phyloP scores from a whole-genome alignment of 2,888 invertebrate species.

The Orthonevra nobilis region DNA sequence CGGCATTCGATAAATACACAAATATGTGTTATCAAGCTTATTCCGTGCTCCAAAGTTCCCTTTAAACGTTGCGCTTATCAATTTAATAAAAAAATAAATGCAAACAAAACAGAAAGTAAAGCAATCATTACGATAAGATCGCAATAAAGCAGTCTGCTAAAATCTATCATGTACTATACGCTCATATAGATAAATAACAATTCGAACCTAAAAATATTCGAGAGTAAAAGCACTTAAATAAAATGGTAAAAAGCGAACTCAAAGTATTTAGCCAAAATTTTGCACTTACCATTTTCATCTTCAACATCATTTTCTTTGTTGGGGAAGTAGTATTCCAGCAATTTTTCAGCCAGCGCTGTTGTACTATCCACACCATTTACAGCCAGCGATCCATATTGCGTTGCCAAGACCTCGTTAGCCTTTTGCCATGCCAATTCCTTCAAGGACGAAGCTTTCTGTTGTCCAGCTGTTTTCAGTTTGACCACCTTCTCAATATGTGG shows the following conservation, averaged over 20 bases:
- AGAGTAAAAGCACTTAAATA: no score
- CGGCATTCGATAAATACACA: conserved; percentile 10
- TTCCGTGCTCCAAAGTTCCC: not conserved
- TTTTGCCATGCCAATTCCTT: conserved; percentile 87
- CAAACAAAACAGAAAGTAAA: not conserved
- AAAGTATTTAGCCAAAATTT: no score
- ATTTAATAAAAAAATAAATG: not conserved
- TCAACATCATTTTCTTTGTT: conserved; percentile 82
- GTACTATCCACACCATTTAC: conserved; percentile 85
- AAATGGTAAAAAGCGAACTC: no score
- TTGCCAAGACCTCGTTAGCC: conserved; percentile 86
- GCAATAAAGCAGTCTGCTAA: not conserved
- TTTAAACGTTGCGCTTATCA: conserved; percentile 9
- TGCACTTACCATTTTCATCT: conserved; percentile 80
- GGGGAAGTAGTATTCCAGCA: conserved; percentile 88
- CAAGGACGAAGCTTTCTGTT: conserved; percentile 83
- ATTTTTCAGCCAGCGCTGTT: conserved; percentile 85
- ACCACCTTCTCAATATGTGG: conserved; percentile 81
- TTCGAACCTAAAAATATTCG: no score
- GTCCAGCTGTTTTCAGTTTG: conserved; percentile 78
- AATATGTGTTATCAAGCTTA: conserved; percentile 6
- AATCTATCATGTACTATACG: not conserved
- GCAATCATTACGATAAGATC: conserved; percentile 9
- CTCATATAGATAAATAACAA: no score
- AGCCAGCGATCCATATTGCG: conserved; percentile 86